phyloP scores from a whole-genome alignment of 2,113 vertebrate species.

The Muntiacus reevesi region DNA sequence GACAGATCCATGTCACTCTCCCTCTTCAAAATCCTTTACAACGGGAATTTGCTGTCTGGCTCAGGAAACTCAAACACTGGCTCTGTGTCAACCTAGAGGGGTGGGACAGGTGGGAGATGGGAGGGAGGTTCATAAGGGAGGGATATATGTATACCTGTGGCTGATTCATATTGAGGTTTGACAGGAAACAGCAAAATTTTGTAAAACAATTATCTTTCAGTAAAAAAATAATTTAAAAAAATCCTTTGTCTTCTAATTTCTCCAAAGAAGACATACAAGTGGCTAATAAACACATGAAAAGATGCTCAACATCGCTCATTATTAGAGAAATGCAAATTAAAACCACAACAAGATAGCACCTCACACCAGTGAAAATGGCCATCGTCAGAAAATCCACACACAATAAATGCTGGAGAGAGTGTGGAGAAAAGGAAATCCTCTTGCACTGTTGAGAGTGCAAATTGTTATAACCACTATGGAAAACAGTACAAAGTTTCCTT shows the following conservation, averaged over 20 bases:
- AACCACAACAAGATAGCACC: fast-evolving
- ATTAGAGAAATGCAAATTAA: not conserved
- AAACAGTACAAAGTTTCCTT: not conserved
- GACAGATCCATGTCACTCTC: not conserved
- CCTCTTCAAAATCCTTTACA: not conserved
- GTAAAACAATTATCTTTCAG: not conserved
- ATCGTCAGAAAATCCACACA: not conserved
- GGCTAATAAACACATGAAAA: not conserved
- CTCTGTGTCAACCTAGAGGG: not conserved
- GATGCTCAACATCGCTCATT: not conserved
- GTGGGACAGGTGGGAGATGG: not conserved
- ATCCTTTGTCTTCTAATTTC: not conserved
- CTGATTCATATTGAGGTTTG: not conserved
- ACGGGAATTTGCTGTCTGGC: fast-evolving
- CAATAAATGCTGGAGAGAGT: not conserved
- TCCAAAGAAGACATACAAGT: not conserved
- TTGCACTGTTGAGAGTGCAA: not conserved
- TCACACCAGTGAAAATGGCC: not conserved
- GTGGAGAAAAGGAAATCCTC: not conserved
- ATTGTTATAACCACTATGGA: fast-evolving
- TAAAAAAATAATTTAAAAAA: too few relatives aligned
- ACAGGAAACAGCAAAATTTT: not conserved
- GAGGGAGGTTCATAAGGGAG: not conserved
- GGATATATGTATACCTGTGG: not conserved
- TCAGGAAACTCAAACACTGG: not conserved